Evolutionary conservation across 1,140 invertebrate genomes (phyloP).

Genomic region (Archegozetes longisetosus): DNA sequence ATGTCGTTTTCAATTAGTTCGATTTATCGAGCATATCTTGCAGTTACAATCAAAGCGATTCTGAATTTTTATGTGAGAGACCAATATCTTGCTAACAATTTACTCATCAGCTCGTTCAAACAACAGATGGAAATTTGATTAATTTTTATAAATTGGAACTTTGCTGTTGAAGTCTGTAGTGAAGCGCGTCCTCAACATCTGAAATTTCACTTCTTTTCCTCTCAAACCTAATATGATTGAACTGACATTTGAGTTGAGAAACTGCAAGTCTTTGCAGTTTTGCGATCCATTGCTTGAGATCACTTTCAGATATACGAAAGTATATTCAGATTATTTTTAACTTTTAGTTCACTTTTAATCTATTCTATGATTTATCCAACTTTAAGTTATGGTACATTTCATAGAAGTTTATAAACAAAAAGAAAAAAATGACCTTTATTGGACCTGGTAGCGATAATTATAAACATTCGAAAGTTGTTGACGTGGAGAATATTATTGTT

Average conservation of each 20-base stretch:
- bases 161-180: conserved; percentile 7
- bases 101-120: too few relatives aligned
- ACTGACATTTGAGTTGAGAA: conserved; percentile 53
- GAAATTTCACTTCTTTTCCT: conserved; percentile 11
- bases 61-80: too few relatives aligned
- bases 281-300: conserved; percentile 50
- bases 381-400: conserved; percentile 48
- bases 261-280: conserved; percentile 54
- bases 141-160: too few relatives aligned
- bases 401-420: conserved; percentile 44
- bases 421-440: conserved; percentile 43
- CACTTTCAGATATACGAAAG: conserved; percentile 50
- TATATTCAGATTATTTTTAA: neutral
- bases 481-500: conserved; percentile 73
- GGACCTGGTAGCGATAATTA: conserved; percentile 55
- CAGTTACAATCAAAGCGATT: too few relatives aligned
- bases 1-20: too few relatives aligned
- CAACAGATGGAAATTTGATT: too few relatives aligned
- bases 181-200: conserved; percentile 11
- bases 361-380: neutral
- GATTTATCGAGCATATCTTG: too few relatives aligned
- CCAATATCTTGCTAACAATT: too few relatives aligned
- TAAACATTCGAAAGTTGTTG: conserved; percentile 69
- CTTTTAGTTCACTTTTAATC: neutral
- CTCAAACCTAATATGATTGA: conserved; percentile 31